Evolutionary conservation across 2,797 vertebrate genomes (phyloP).

Genomic region (Dendrocincla fuliginosa): DNA sequence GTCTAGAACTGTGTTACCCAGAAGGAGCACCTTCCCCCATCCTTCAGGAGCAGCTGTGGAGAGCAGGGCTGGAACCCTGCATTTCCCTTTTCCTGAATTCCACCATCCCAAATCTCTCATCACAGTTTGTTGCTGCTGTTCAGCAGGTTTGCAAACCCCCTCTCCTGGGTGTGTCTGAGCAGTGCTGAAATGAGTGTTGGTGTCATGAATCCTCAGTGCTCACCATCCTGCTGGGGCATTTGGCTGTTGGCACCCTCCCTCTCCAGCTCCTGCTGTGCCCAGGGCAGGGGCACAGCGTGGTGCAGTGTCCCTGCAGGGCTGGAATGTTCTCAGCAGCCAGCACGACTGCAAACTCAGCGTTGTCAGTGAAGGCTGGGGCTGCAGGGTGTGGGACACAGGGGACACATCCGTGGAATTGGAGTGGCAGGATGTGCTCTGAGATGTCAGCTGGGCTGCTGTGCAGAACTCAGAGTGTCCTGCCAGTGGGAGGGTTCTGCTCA

Average conservation of each 20-base stretch:
- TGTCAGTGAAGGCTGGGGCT: background rate
- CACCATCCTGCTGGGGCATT: background rate
- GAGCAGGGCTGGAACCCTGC: background rate
- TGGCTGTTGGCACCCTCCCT: background rate
- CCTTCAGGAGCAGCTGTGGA: fast-evolving
- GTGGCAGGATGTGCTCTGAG: background rate
- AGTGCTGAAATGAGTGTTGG: background rate
- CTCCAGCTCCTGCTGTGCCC: background rate
- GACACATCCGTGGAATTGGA: background rate
- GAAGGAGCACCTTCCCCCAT: background rate
- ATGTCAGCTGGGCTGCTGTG: background rate
- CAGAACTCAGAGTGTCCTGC: background rate
- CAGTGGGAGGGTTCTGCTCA: background rate
- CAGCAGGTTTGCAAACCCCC: background rate
- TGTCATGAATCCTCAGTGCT: background rate
- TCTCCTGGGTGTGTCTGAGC: background rate
- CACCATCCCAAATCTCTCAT: fast-evolving
- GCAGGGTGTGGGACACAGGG: background rate
- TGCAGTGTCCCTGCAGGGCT: background rate
- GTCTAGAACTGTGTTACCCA: background rate
- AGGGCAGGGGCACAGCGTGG: background rate
- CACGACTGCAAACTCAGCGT: background rate
- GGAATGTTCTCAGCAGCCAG: background rate
- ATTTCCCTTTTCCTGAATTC: background rate
- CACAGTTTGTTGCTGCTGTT: background rate